Evolutionary conservation across 2,888 invertebrate genomes (phyloP), one percentile per base, ranked within the genome.

Genomic region (Andricus quercusramuli): DNA sequence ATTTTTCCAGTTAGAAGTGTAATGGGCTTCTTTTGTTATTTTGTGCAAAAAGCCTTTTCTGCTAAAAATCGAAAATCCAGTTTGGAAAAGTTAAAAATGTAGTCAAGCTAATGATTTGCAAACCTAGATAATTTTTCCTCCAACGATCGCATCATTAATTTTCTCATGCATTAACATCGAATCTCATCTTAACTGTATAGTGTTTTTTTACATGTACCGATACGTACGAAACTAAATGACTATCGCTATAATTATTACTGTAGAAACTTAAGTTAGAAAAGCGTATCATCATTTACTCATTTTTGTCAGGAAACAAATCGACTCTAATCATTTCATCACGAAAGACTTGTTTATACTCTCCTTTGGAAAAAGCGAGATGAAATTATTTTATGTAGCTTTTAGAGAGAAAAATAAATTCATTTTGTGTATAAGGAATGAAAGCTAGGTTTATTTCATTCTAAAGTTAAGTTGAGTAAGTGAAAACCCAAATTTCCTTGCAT

Each of bases 311-410:
- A 44, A 67, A 67, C n/a, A 67, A 67, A 67, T 41, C 67, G 41
- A 67, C 67, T 67, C 37, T 41, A 41, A 67, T 67, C 67, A 67
- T 67, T 67, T 67, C 67, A 67, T 67, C 67, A 37, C 41, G 41
- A 67, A 67, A 37, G n/a, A 67, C 37, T 37, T 67, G 67, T 64
- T 64, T 64, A 64, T 64, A 64, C 29, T 64, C 64, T 64, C 64
- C 29, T 64, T 64, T 64, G 25, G 13, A 64, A 29, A 64, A 64
- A 64, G 29, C 29, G 64, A 64, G 17, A 29, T 29, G 64, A 64
- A 64, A 29, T 29, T 64, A 64, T 64, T 64, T 17, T 25, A 64
- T 29, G 64, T 64, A 64, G 64, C 64, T 29, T 64, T 29, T 64
- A 64, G 29, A 64, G 25, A 64, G 59, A 59, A 22, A 17, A 64